A percentile compares a stretch with the other conserved stretches of the same genome.
Evolutionary conservation across 2,797 vertebrate species (phyloP).

Genomic region (Acridotheres tristis): DNA sequence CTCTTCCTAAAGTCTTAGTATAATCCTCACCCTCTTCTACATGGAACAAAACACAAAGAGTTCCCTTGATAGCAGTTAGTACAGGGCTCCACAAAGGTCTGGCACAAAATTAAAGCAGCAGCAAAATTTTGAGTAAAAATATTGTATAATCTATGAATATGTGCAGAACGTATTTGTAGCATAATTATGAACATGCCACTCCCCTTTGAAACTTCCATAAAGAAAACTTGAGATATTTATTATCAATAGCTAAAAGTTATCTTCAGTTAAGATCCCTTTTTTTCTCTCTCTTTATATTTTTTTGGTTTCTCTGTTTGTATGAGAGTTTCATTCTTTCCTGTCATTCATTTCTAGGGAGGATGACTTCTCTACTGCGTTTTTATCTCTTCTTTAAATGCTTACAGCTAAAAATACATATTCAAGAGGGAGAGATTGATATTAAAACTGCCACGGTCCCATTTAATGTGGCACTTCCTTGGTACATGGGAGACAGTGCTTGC

Average conservation of each 20-base stretch:
- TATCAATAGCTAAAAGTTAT: not conserved
- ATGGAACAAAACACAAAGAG: conserved; percentile 23
- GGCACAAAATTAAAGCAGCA: conserved; percentile 2
- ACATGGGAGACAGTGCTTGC: accelerated
- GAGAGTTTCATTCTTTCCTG: not conserved
- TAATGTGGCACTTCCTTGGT: not conserved
- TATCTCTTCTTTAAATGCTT: not conserved
- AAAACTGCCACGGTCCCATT: not conserved
- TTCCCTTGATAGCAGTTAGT: conserved; percentile 13
- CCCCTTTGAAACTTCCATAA: not conserved
- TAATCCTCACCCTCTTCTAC: conserved; percentile 23
- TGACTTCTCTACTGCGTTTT: not conserved
- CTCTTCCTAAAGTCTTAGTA: conserved; percentile 40
- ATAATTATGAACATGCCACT: not conserved
- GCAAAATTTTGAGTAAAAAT: conserved; percentile 8
- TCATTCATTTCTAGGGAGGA: not conserved
- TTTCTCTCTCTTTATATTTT: too few relatives aligned
- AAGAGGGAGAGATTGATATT: not conserved
- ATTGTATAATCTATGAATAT: not conserved
- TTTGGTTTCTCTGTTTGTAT: not conserved
- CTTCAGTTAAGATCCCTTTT: not conserved
- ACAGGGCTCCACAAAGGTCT: not conserved
- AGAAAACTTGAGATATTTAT: not conserved
- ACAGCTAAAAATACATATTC: not conserved
- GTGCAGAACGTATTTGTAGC: not conserved